Percentiles rank a stretch among this genome's conserved stretches.
phyloP scores from a whole-genome alignment of 2,888 invertebrate genomes.

The Diarsia brunnea region DNA sequence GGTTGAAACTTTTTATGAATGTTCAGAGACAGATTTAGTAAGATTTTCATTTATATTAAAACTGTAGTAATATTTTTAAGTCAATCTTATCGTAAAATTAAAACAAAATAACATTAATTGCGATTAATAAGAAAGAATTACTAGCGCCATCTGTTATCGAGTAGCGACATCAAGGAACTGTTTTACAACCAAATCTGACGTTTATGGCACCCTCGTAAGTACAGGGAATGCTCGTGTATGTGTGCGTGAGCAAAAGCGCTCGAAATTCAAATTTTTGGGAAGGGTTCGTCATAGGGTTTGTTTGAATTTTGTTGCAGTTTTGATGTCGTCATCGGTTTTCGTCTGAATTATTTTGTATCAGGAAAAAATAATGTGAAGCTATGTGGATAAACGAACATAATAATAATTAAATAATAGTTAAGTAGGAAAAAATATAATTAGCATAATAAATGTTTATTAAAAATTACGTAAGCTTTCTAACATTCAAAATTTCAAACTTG shows the following conservation, averaged over 20 bases:
- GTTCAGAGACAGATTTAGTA: not conserved
- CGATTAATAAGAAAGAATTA: not conserved
- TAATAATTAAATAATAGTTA: not conserved
- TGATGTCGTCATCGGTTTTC: not conserved
- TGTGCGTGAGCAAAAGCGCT: constrained; percentile 80
- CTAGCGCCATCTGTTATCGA: constrained; percentile 76
- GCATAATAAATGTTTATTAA: not conserved
- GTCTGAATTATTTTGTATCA: not conserved
- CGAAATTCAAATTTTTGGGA: constrained; percentile 76
- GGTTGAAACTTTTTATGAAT: not conserved
- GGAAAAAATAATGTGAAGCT: not conserved
- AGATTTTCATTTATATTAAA: not conserved
- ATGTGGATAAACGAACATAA: not conserved
- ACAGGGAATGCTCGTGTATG: constrained; percentile 66
- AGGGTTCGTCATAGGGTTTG: constrained; percentile 22
- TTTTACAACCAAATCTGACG: constrained; percentile 74
- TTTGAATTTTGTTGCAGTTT: constrained; percentile 24
- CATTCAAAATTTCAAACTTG: not conserved
- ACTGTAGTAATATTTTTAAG: too few relatives aligned
- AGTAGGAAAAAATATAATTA: not conserved
- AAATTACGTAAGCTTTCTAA: not conserved
- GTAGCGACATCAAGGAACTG: constrained; percentile 73
- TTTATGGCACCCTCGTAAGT: constrained; percentile 63
- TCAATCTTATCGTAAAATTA: not conserved
- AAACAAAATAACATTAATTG: not conserved